Percentiles rank a stretch among this genome's conserved stretches.
Evolutionary conservation across 2,888 invertebrate genomes (phyloP).

Genomic region (Rotaria magnacalcarata): DNA sequence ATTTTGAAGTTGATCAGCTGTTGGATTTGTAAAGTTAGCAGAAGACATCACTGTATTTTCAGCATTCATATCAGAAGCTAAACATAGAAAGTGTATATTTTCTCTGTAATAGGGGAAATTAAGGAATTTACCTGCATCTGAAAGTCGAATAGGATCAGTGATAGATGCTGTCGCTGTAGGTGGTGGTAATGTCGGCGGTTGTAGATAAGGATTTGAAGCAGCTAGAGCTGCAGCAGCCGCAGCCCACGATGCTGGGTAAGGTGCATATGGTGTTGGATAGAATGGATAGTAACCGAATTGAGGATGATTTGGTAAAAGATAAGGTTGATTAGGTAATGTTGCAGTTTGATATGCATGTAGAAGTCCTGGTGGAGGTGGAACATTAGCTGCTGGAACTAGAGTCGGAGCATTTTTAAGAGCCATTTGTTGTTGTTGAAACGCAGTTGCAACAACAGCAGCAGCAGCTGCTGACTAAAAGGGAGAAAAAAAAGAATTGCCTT

Average conservation of each 20-base stretch:
- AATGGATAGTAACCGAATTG: constrained; percentile 24
- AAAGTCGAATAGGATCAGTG: not conserved
- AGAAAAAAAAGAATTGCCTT: too few species aligned
- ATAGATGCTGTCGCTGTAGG: not conserved
- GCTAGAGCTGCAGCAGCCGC: not conserved
- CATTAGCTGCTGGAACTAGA: not conserved
- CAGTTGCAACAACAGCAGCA: not conserved
- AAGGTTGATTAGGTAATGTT: not conserved
- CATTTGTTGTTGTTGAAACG: constrained; percentile 8
- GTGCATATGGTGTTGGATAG: not conserved
- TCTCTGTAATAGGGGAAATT: too few species aligned
- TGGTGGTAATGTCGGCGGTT: not conserved
- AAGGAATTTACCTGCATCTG: not conserved
- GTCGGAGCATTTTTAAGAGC: not conserved
- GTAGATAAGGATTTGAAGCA: not conserved
- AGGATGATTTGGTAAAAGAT: not conserved
- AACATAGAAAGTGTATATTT: too few species aligned
- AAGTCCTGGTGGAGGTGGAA: not conserved
- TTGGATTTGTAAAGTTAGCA: not conserved
- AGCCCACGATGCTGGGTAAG: not conserved
- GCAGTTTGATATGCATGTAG: not conserved
- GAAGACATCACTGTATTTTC: not conserved
- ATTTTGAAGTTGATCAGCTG: not conserved
- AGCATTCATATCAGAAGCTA: not conserved
- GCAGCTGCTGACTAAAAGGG: not conserved